Evolutionary conservation across 2,888 invertebrate genomes (phyloP), one percentile per base, ranked within the genome.

Genomic region (Emmelina monodactyla): DNA sequence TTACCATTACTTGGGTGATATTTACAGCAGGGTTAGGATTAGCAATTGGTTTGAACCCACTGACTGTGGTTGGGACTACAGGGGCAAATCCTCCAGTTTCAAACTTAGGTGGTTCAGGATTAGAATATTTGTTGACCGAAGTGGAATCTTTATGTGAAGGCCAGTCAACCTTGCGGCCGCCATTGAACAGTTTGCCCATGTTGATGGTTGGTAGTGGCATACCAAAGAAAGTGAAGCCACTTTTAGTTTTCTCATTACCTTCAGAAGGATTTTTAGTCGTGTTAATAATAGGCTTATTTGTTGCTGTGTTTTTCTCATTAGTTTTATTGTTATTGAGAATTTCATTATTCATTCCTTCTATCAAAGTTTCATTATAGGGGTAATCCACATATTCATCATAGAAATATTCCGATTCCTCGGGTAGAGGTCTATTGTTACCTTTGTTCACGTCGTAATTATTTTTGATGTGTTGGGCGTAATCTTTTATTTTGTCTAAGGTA

Each of bases 301-400:
- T 58, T 9, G 63, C 62, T 39, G 69, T 70, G 43, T 69, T 75
- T 50, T 83, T 82, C 4, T 72, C 68, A 40, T 53, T 66, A 32
- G 53, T 60, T 44, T 47, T 66, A 39, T 48, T 60, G 47, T 67
- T 59, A 11, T 58, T 43, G 22, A 54, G 45, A 40, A 65, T 52
- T 45, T 67, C 67, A 40, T 62, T 62, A 37, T 62, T 68, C 6
- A 73, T 42, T n/a, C 60, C 56, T 34, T 73, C 62, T 16, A 76
- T 49, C 35, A 79, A 55, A 22, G 83, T 83, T 44, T 85, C 86
- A 47, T 87, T 86, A 35, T 86, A 85, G 5, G 88, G 87, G 59
- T 89, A 89, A 58, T 92, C 92, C 1, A 89, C 83, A 56, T 91
- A 92, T 45, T 92, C 91, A 50, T 91, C 91, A 55, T 91, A 91